Conservation (phyloP, 2,888 invertebrate species). For the Microdon myrmicae region DNA sequence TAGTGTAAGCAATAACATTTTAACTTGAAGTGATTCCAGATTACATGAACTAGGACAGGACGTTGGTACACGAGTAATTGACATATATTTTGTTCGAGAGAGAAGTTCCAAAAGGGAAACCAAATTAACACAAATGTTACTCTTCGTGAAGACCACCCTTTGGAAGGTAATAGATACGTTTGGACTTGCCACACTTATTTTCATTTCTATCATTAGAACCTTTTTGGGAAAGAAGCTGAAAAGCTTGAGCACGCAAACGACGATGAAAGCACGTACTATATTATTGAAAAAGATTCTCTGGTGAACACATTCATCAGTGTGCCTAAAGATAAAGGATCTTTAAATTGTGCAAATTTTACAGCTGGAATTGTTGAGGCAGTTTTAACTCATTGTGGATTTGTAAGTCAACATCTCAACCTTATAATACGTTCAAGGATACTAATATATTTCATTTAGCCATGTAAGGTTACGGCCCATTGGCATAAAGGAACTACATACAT, state of each 20-base stretch:
- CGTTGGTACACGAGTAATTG: slow-evolving; percentile 92
- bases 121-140: slow-evolving; percentile 90
- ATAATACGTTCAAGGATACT: too few species aligned
- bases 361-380: slow-evolving; percentile 98
- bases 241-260: slow-evolving; percentile 98
- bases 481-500: slow-evolving; percentile 99
- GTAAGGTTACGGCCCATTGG: slow-evolving; percentile 98
- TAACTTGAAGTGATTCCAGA: slow-evolving; percentile 68
- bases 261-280: slow-evolving; percentile 96
- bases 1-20: background rate
- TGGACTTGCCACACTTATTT: background rate
- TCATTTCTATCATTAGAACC: slow-evolving; percentile 70
- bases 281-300: slow-evolving; percentile 97
- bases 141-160: slow-evolving; percentile 94
- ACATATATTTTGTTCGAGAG: slow-evolving; percentile 93
- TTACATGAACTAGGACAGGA: slow-evolving; percentile 94
- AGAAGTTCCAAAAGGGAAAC: slow-evolving; percentile 94
- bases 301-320: slow-evolving; percentile 98
- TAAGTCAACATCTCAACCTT: slow-evolving; percentile 76
- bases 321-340: slow-evolving; percentile 95
- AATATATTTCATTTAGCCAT: slow-evolving; percentile 77
- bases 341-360: slow-evolving; percentile 98
- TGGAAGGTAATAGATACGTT: slow-evolving; percentile 83
- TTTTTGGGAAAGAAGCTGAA: slow-evolving; percentile 98
- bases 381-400: slow-evolving; percentile 93